Evolutionary conservation across 92 coral and sea anemone genomes (phyloP).

Genomic region (Palythoa grandis): DNA sequence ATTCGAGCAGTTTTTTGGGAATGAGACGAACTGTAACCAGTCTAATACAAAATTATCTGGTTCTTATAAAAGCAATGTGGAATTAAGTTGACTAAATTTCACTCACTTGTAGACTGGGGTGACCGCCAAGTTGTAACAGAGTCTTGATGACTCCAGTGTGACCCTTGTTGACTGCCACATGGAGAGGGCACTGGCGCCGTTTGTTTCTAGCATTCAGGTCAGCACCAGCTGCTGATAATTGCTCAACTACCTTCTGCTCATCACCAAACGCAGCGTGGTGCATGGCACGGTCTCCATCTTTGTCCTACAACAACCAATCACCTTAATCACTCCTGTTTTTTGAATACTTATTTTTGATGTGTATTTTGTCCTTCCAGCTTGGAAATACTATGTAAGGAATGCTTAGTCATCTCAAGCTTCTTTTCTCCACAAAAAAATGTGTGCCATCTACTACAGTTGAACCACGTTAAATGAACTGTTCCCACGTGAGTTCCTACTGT

Average conservation of each 20-base stretch:
- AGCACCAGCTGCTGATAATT: constrained; percentile 84
- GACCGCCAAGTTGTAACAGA: constrained; percentile 79
- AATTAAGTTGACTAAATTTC: background rate
- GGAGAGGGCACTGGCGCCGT: constrained; percentile 98
- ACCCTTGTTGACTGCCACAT: constrained; percentile 96
- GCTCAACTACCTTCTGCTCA: constrained; percentile 81
- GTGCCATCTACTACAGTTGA: too few species aligned
- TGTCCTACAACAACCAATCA: constrained; percentile 66
- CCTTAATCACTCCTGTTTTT: too few species aligned
- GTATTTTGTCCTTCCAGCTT: too few species aligned
- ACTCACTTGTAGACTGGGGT: constrained; percentile 93
- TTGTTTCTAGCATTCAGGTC: constrained; percentile 97
- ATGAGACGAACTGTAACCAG: too few species aligned
- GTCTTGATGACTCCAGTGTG: constrained; percentile 87
- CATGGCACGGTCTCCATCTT: constrained; percentile 97
- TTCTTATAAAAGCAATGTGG: background rate
- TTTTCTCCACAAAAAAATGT: too few species aligned
- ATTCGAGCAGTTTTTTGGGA: too few species aligned
- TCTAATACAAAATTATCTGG: background rate
- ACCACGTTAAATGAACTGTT: too few species aligned
- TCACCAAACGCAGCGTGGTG: constrained; percentile 99
- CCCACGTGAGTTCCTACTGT: too few species aligned
- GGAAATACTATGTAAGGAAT: too few species aligned
- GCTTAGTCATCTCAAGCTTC: too few species aligned
- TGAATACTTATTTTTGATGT: too few species aligned